phyloP scores from a whole-genome alignment of 2,113 vertebrate species.

The Ammodytes marinus region DNA sequence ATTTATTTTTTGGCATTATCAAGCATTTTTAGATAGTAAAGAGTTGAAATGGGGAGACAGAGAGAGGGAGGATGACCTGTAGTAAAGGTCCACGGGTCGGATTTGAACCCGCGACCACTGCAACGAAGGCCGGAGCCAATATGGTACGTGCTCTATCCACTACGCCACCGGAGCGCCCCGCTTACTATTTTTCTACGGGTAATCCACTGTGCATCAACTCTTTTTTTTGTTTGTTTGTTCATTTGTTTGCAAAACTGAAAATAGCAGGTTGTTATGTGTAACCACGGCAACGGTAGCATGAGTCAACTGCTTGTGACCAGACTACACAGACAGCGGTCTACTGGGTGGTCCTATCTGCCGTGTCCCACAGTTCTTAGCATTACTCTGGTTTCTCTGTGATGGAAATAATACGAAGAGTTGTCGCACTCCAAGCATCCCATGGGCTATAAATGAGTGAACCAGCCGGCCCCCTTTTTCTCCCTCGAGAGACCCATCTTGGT shows the following conservation, averaged over 20 bases:
- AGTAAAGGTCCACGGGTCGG: too few species aligned
- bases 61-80: too few species aligned
- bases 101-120: too few species aligned
- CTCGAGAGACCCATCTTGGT: constrained; percentile 46
- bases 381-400: constrained; percentile 45
- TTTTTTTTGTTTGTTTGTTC: not conserved
- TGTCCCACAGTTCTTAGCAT: constrained; percentile 31
- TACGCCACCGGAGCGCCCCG: too few species aligned
- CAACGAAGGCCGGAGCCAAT: too few species aligned
- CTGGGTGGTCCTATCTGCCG: constrained; percentile 73
- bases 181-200: not conserved
- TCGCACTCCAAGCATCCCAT: constrained; percentile 18
- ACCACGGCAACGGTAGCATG: constrained; percentile 50
- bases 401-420: constrained; percentile 48
- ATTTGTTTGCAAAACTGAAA: constrained; percentile 65
- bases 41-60: too few species aligned
- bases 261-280: constrained; percentile 68
- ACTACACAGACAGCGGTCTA: constrained; percentile 35
- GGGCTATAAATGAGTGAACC: constrained; percentile 51
- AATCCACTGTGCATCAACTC: constrained; percentile 19
- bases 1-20: too few species aligned
- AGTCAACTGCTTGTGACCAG: constrained; percentile 59
- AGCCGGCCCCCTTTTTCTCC: constrained; percentile 20
- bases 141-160: too few species aligned
- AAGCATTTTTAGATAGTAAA: too few species aligned